Base-by-base conservation (phyloP, 2,797 vertebrate species). In the Enteromius thamalakanensis region DNA sequence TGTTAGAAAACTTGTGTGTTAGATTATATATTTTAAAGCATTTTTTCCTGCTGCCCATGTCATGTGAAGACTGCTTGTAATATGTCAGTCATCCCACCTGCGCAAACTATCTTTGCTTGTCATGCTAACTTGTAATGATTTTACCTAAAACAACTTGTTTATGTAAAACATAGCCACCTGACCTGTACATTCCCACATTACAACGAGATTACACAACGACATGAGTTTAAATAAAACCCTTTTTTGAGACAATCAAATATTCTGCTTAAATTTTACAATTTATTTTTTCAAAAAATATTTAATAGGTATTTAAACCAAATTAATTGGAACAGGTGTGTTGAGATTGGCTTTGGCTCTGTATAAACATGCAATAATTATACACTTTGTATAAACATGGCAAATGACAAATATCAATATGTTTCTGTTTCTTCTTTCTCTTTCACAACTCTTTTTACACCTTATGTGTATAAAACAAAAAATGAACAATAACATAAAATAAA, bases 21-120 rank as follows among this genome's bases (percentile, higher is more conserved):
- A 37, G 2, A 77, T 47, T 60, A 70, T 70, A 83, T 58, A 26
- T 58, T n/a, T 58, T 19, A 83, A 83, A 58, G 19, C 62, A 65
- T 74, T 55, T 67, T 26, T 55, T 58, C 2, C 10, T 55, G 17
- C 32, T 40, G 23, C 19, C 58, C 15, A 4, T 40, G 62, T 47
- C 21, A n/a, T 76, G 7, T 47, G 62, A 58, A 15, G 49, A 58
- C 23, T 45, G 11, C 17, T 75, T 65, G 3, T 19, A 49, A 42
- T 37, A 42, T 42, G 55, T 81, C 37, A 37, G 55, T 81, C 55
- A 40, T 65, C 14, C 23, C 6, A 11, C 23, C 23, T 55, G 17
- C 15, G 12, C 11, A 76, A 60, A 60, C 21, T 10, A 17, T 45
- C 51, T n/a, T 40, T 45, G 12, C 34, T 65, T 75, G 42, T 53